These are phyloP conservation scores for Austrolebias charrua DNA, from an alignment of 2,797 vertebrate genomes.

Conservation along the genomic window DNA sequence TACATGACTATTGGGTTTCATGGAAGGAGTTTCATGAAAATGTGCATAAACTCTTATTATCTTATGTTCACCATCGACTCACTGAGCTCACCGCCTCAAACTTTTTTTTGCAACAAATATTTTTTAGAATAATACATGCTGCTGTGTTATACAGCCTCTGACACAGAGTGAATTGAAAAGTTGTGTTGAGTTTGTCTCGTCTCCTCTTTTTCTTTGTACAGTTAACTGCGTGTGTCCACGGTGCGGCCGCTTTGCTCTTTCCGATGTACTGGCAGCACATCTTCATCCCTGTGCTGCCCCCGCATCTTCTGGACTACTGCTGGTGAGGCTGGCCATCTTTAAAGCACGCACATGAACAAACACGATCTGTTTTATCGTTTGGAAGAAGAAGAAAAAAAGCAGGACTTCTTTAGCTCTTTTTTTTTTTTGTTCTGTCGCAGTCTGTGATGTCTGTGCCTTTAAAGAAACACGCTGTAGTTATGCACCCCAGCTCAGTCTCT, in stretches of 20 bases:
- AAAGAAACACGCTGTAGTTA: no score
- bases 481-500: conserved; percentile 13
- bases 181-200: conserved; percentile 28
- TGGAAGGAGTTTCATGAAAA: no score
- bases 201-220: conserved; percentile 58
- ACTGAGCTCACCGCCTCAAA: no score
- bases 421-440: no score
- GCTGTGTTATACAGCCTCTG: no score
- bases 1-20: no score
- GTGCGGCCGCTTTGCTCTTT: conserved; percentile 92
- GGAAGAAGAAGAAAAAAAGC: no score
- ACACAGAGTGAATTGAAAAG: no score
- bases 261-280: conserved; percentile 99
- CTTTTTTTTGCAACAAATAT: no score
- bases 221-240: conserved; percentile 98
- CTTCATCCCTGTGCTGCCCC: conserved; percentile 97
- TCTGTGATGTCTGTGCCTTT: conserved; percentile 6
- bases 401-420: conserved; percentile 10
- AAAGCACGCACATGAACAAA: conserved; percentile 21
- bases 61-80: no score
- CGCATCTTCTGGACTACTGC: conserved; percentile 98
- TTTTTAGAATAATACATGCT: no score
- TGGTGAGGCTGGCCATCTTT: conserved; percentile 85
- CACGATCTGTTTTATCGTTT: conserved; percentile 12
- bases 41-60: no score